A percentile compares a stretch with the other conserved stretches of the same genome.
These are phyloP conservation scores for Nomada fucata DNA, from an alignment of 2,888 invertebrate species.

Conservation along the genomic window DNA sequence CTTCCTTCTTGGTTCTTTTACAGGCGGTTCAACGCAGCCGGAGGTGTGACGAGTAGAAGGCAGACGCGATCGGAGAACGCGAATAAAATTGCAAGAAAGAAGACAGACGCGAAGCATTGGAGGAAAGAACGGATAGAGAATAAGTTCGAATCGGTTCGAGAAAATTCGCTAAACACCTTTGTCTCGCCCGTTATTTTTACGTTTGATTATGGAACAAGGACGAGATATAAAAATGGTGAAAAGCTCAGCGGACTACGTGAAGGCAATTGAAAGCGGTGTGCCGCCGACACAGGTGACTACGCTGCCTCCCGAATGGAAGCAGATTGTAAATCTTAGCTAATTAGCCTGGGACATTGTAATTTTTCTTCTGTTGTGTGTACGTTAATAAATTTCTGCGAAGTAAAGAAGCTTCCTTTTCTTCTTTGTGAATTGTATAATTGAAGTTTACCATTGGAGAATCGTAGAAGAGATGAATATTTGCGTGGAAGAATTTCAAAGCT, in stretches of 20 bases:
- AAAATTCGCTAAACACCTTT: neutral
- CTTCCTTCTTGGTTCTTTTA: neutral
- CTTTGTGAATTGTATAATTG: neutral
- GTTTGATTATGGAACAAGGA: conserved; percentile 39
- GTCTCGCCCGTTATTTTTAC: neutral
- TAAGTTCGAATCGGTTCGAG: neutral
- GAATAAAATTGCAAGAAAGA: neutral
- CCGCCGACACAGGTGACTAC: conserved; percentile 78
- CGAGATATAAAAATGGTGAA: conserved; percentile 53
- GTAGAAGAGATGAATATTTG: neutral
- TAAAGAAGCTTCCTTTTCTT: neutral
- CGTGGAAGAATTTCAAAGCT: neutral
- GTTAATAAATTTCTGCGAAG: neutral
- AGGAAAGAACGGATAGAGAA: neutral
- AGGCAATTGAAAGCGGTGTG: conserved; percentile 79
- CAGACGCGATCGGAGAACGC: neutral
- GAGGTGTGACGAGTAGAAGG: neutral
- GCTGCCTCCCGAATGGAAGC: neutral
- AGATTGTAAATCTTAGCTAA: neutral
- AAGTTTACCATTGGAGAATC: neutral
- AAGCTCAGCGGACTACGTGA: conserved; percentile 75
- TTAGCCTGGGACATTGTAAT: neutral
- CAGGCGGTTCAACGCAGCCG: conserved; percentile 3
- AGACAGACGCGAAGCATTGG: neutral
- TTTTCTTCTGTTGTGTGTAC: too few relatives aligned